Percentiles rank a stretch among this genome's conserved stretches.
These are phyloP conservation scores for Pocota personata DNA, from an alignment of 2,888 invertebrate species.

Conservation along the genomic window DNA sequence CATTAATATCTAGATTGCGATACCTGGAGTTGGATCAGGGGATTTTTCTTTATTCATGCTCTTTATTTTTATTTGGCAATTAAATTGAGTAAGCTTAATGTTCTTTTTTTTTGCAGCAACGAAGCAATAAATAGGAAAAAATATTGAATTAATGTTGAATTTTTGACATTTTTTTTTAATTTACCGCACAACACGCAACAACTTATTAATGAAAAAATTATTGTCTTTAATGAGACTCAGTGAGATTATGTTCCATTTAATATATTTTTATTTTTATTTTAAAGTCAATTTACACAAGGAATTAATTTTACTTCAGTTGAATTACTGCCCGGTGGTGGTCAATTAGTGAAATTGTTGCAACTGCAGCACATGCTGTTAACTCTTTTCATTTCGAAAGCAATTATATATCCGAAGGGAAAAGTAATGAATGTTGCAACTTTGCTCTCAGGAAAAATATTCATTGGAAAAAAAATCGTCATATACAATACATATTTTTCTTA, in stretches of 20 bases:
- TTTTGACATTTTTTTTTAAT: conserved; percentile 5
- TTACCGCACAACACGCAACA: not conserved
- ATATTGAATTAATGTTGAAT: conserved; percentile 4
- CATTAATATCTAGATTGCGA: no score
- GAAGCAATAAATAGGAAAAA: not conserved
- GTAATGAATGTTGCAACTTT: not conserved
- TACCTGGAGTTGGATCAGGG: no score
- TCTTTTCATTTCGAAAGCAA: conserved; percentile 14
- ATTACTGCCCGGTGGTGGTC: conserved; percentile 13
- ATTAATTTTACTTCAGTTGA: conserved; percentile 7
- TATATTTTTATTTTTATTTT: conserved; percentile 10
- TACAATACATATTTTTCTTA: no score
- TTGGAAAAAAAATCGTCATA: not conserved
- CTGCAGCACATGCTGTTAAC: conserved; percentile 17
- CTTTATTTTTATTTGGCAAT: no score
- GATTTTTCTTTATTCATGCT: no score
- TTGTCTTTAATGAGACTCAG: not conserved
- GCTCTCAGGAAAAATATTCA: not conserved
- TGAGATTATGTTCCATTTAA: not conserved
- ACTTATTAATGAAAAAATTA: conserved; percentile 25
- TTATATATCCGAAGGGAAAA: not conserved
- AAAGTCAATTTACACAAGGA: conserved; percentile 10
- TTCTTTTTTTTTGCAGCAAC: no score
- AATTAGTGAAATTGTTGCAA: conserved; percentile 28
- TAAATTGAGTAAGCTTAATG: no score